Evolutionary conservation across 2,797 vertebrate species (phyloP), one percentile per base, ranked within the genome.

Genomic region (Trichosurus vulpecula): DNA sequence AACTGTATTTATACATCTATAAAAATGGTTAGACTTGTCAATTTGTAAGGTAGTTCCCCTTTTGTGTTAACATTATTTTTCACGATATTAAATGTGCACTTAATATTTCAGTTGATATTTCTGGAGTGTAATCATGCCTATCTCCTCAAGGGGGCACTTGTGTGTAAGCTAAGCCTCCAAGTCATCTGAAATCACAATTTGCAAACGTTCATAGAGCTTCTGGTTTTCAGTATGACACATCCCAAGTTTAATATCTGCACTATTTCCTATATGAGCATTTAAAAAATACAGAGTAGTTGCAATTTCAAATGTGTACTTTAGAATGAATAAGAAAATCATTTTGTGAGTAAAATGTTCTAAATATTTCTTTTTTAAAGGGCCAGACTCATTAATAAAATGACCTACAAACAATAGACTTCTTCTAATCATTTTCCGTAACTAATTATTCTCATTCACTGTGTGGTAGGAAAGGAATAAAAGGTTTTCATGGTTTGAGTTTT

Each of bases 71-170:
- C 0, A 47, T 11, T 27, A 47, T 47, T 81, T 81, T 81, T 22
- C 41, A 47, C 6, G 1, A 74, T 47, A 11, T 81, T 41, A 47
- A 81, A 81, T 81, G 87, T 56, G 14, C 16, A 22, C 56, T 93
- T 66, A 35, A 27, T 19, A 29, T 91, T 95, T 95, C 12, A 35
- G 51, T 19, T 11, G 0, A 56, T 58, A 52, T 74, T 95, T 93
- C 12, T 27, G 3, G 16, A 55, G 87, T 97, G 97, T 87, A 98
- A 54, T 98, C 96, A 95, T 61, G 47, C 54, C 94, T 91, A 95
- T 41, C 0, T 97, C 98, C 98, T 98, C 98, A 53, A 95, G 98
- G 92, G 96, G 98, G 98, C 98, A 98, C 98, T 97, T 97, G 91
- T 91, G 96, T 95, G 96, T 94, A 97, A 98, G 95, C 47, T 56